Evolutionary conservation across 2,888 invertebrate genomes (phyloP).

Genomic region (Diaphora mendica): DNA sequence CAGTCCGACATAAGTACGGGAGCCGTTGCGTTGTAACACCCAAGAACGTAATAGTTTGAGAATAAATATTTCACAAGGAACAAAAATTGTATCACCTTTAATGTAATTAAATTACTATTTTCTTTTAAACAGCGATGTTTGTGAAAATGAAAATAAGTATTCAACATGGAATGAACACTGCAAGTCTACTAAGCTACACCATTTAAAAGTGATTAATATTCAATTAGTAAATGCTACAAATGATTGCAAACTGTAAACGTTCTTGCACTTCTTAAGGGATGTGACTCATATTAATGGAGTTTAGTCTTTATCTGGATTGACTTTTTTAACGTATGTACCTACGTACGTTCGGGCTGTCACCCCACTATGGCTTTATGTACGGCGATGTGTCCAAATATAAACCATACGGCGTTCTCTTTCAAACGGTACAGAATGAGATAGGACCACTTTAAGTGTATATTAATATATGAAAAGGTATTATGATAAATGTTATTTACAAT

Average conservation of each 20-base stretch:
- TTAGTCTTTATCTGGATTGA: too few relatives aligned
- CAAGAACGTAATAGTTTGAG: not conserved
- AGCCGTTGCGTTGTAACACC: not conserved
- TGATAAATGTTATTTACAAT: not conserved
- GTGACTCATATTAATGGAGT: too few relatives aligned
- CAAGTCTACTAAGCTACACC: not conserved
- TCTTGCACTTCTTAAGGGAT: too few relatives aligned
- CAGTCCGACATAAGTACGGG: not conserved
- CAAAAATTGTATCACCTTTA: not conserved
- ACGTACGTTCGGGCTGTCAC: too few relatives aligned
- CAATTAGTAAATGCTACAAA: not conserved
- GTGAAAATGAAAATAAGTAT: not conserved
- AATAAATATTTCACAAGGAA: not conserved
- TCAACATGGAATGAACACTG: not conserved
- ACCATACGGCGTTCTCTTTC: too few relatives aligned
- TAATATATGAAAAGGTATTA: too few relatives aligned
- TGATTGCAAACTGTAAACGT: not conserved
- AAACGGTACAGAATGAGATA: too few relatives aligned
- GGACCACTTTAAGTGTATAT: not conserved
- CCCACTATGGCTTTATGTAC: too few relatives aligned
- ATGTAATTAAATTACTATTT: not conserved
- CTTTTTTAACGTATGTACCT: too few relatives aligned
- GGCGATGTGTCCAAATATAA: too few relatives aligned
- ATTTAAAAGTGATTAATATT: too few relatives aligned
- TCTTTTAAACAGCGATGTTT: not conserved